Base-by-base conservation (phyloP, 1,140 invertebrate species). In the Apis florea region DNA sequence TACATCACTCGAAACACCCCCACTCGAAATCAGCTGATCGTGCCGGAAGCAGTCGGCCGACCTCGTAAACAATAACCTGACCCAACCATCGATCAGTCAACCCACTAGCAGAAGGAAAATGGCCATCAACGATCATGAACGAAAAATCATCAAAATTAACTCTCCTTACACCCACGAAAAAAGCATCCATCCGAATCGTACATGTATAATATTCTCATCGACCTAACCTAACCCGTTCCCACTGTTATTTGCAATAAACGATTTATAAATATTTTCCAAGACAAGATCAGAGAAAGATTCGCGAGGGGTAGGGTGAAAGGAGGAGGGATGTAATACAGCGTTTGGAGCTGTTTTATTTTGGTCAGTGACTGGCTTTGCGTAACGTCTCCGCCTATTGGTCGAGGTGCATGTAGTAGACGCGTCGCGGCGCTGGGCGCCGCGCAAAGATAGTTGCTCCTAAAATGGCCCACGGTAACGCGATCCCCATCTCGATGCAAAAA, bases 401-500 rank as follows among this genome's bases (percentile, higher is more conserved):
- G 85, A 75, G 82, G 70, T 73, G 75, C 82, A 80, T 80, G 70
- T 74, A 83, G 70, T 79, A 82, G 73, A 85, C 85, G 84, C 82
- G 87, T 90, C 86, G 89, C 84, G 87, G 83, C 83, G 85, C 81
- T 89, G 83, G 88, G 88, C 90, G 90, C 83, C 87, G 90, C 84
- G 90, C 91, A 93, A 93, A 93, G 92, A 93, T 92, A 94, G 94
- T 93, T 95, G 94, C 93, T 94, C 94, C 94, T 94, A 95, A 95
- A 95, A 95, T 95, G 94, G 95, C 91, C 91, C 93, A 93, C 89
- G 93, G 95, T 94, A 95, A 95, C 90, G 94, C 93, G 95, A 95
- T 95, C 93, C 91, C 54, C 90, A 91, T 91, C 89, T 86, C 87
- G 91, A 83, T 89, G 92, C 90, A 92, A 94, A 95, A 95, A 94